Percentiles rank a stretch among this genome's conserved stretches.
phyloP scores from a whole-genome alignment of 2,888 invertebrate genomes.

The Poecilus cupreus region DNA sequence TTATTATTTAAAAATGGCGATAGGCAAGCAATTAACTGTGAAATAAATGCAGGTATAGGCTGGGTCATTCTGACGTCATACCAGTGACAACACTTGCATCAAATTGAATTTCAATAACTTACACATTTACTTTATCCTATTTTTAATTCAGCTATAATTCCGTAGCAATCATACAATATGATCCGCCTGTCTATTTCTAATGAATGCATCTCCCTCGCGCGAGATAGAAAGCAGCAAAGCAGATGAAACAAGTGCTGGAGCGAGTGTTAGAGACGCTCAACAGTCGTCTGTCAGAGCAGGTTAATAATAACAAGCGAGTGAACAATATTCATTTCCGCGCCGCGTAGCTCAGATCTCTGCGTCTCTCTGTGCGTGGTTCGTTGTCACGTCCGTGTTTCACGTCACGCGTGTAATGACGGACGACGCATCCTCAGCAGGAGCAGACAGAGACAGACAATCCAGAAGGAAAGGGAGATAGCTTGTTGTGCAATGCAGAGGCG shows the following conservation, averaged over 20 bases:
- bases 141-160: too few relatives aligned
- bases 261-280: constrained; percentile 15
- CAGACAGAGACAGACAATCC: too few relatives aligned
- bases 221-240: not conserved
- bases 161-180: too few relatives aligned
- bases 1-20: too few relatives aligned
- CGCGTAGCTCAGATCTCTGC: constrained; percentile 60
- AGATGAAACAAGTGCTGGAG: not conserved
- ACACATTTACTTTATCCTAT: too few relatives aligned
- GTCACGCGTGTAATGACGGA: constrained; percentile 68
- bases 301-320: constrained; percentile 66
- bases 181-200: not conserved
- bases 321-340: constrained; percentile 69
- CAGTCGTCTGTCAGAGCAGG: constrained; percentile 62
- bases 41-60: too few relatives aligned
- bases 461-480: too few relatives aligned
- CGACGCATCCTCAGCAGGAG: constrained; percentile 62
- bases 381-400: constrained; percentile 64
- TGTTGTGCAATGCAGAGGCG: too few relatives aligned
- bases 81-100: too few relatives aligned
- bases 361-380: constrained; percentile 66
- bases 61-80: too few relatives aligned
- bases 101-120: too few relatives aligned
- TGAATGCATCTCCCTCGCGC: not conserved
- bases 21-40: too few relatives aligned